Conservation (phyloP, 2,888 invertebrate species). For the Lydus trimaculatus region DNA sequence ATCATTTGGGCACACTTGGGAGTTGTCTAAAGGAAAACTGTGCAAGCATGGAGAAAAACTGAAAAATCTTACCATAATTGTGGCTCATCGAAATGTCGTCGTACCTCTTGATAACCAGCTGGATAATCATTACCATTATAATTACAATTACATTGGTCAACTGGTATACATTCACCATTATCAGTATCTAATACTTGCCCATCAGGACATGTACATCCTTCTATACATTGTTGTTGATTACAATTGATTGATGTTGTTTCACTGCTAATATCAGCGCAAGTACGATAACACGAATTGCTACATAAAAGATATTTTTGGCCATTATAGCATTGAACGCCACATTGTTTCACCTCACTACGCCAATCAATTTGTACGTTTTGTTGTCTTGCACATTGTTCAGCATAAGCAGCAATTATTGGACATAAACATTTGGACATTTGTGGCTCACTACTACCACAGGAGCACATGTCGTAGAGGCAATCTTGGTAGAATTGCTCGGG, state of each 20-base stretch:
- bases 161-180: slow-evolving; percentile 77
- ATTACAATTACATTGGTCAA: slow-evolving; percentile 64
- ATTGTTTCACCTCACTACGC: slow-evolving; percentile 73
- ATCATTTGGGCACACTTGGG: slow-evolving; percentile 15
- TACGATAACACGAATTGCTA: slow-evolving; percentile 81
- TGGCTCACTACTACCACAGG: slow-evolving; percentile 67
- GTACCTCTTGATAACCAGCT: slow-evolving; percentile 75
- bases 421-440: slow-evolving; percentile 72
- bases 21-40: too few relatives aligned
- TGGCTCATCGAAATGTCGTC: slow-evolving; percentile 70
- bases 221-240: slow-evolving; percentile 70
- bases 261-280: slow-evolving; percentile 69
- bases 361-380: slow-evolving; percentile 75
- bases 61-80: slow-evolving; percentile 71
- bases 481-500: slow-evolving; percentile 70
- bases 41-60: too few relatives aligned
- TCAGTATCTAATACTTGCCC: slow-evolving; percentile 75
- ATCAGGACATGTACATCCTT: slow-evolving; percentile 88
- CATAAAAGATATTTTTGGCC: slow-evolving; percentile 86
- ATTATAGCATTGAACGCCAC: slow-evolving; percentile 79
- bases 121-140: slow-evolving; percentile 52
- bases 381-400: slow-evolving; percentile 77
- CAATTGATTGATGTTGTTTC: neutral
- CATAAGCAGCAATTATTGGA: slow-evolving; percentile 84
- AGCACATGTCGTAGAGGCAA: slow-evolving; percentile 88